phyloP scores from a whole-genome alignment of 2,888 invertebrate species.

The Drosophila falleni region DNA sequence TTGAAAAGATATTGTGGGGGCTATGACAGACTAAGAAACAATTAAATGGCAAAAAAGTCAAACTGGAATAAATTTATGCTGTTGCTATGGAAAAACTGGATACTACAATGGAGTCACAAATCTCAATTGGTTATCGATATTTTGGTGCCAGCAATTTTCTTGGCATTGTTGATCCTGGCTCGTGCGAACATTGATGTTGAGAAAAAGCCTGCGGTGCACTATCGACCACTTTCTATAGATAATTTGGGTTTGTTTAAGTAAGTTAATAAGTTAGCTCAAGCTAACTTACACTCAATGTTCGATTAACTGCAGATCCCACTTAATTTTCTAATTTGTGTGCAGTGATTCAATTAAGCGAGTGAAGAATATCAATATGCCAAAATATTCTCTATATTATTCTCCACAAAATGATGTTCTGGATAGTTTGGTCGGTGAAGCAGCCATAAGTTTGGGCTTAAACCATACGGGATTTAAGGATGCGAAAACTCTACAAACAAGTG shows the following conservation, averaged over 20 bases:
- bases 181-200: slow-evolving; percentile 89
- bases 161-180: slow-evolving; percentile 89
- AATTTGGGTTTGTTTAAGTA: slow-evolving; percentile 76
- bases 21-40: slow-evolving; percentile 11
- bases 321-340: not conserved
- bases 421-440: slow-evolving; percentile 81
- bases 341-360: not conserved
- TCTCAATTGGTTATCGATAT: slow-evolving; percentile 90
- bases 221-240: slow-evolving; percentile 83
- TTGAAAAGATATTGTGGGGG: not conserved
- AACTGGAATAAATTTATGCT: slow-evolving; percentile 88
- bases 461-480: slow-evolving; percentile 48
- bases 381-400: slow-evolving; percentile 85
- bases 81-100: slow-evolving; percentile 94
- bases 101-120: slow-evolving; percentile 91
- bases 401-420: slow-evolving; percentile 85
- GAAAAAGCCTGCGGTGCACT: slow-evolving; percentile 65
- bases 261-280: slow-evolving; percentile 37
- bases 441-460: slow-evolving; percentile 55
- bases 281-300: too few species aligned
- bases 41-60: slow-evolving; percentile 68
- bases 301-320: too few species aligned
- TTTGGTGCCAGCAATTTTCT: slow-evolving; percentile 88
- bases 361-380: slow-evolving; percentile 11
- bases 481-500: slow-evolving; percentile 43